Conservation (phyloP, 1,140 invertebrate species). For the Sarcophaga peregrina region DNA sequence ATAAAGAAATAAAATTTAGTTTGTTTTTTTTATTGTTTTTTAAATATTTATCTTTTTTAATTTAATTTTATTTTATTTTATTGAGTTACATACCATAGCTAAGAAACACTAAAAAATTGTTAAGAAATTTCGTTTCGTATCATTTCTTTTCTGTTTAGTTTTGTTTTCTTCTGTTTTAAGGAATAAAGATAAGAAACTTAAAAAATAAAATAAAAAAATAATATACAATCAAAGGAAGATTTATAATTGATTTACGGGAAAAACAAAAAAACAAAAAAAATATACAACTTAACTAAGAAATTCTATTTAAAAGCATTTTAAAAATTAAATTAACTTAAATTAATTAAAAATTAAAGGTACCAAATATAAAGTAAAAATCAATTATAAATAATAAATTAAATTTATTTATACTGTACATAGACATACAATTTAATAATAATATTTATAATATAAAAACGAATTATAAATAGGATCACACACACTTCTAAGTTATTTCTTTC, state of each 20-base stretch:
- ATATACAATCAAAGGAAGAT: neutral
- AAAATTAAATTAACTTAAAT: neutral
- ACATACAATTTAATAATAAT: neutral
- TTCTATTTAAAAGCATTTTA: neutral
- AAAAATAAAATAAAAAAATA: neutral
- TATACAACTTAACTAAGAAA: slow-evolving; percentile 19
- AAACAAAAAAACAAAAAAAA: neutral
- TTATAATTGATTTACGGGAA: neutral
- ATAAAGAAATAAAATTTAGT: neutral
- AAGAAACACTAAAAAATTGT: slow-evolving; percentile 4
- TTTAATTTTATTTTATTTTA: neutral
- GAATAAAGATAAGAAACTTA: slow-evolving; percentile 1
- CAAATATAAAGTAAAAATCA: neutral
- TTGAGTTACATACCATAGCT: slow-evolving; percentile 8
- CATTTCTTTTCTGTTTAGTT: neutral
- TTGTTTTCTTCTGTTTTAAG: neutral
- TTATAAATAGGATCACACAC: slow-evolving; percentile 24
- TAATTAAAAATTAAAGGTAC: slow-evolving; percentile 23
- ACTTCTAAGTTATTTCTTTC: neutral
- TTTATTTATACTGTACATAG: neutral
- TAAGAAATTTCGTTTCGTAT: too few species aligned
- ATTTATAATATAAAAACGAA: neutral
- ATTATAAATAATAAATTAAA: neutral
- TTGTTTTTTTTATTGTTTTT: neutral
- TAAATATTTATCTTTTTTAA: neutral